A percentile compares a stretch with the other conserved stretches of the same genome.
These are phyloP conservation scores for Papilio polytes DNA, from an alignment of 1,140 invertebrate genomes.

Conservation along the genomic window DNA sequence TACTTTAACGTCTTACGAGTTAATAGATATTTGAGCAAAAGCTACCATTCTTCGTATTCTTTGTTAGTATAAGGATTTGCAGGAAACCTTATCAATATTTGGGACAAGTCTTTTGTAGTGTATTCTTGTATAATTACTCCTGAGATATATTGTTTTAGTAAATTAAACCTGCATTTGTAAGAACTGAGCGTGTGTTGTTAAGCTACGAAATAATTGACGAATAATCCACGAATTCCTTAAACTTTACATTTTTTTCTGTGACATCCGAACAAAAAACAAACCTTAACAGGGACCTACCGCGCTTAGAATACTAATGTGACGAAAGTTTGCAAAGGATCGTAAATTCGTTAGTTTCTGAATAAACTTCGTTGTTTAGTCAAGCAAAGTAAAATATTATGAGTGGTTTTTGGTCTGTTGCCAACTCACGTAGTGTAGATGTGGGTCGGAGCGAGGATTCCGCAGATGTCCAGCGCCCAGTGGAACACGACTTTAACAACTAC, in stretches of 20 bases:
- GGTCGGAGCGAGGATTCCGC: slow-evolving; percentile 46
- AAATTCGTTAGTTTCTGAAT: slow-evolving; percentile 53
- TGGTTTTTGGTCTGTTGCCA: slow-evolving; percentile 72
- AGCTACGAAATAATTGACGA: not conserved
- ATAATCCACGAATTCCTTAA: not conserved
- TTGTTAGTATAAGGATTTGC: too few relatives aligned
- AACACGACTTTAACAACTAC: not conserved
- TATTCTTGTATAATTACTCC: too few relatives aligned
- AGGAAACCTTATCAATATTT: too few relatives aligned
- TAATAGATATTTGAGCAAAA: too few relatives aligned
- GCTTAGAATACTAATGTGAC: slow-evolving; percentile 47
- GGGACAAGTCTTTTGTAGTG: too few relatives aligned
- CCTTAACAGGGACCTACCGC: slow-evolving; percentile 8
- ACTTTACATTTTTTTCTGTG: not conserved
- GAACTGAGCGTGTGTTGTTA: not conserved
- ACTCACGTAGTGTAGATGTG: slow-evolving; percentile 69
- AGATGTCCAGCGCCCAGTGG: slow-evolving; percentile 30
- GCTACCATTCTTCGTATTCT: too few relatives aligned
- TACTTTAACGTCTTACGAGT: too few relatives aligned
- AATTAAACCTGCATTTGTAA: not conserved
- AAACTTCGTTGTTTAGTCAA: slow-evolving; percentile 52
- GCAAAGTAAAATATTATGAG: slow-evolving; percentile 59
- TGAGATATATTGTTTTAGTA: too few relatives aligned
- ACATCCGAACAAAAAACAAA: slow-evolving; percentile 19
- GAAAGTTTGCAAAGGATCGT: slow-evolving; percentile 55